Base-by-base conservation (phyloP, 2,113 vertebrate species). In the Elgaria multicarinata region DNA sequence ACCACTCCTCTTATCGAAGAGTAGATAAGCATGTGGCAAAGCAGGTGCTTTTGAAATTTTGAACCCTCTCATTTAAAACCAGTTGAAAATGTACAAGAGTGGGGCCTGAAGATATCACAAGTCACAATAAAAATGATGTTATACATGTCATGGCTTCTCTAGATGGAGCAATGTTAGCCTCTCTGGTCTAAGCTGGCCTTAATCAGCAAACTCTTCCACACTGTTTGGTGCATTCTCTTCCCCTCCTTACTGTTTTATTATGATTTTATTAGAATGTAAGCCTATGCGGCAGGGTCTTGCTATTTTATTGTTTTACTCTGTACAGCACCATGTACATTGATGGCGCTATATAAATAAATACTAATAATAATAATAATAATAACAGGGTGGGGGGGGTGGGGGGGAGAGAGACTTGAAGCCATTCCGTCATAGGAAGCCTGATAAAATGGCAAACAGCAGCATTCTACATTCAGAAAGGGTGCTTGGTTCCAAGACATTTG, bases 401-500 rank as follows among this genome's bases (percentile, higher is more conserved):
- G 31, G 77, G n/a, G n/a, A n/a, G n/a, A n/a, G n/a, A 46, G 55
- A 77, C 87, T 93, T 83, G n/a, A 88, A 89, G 76, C 90, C 53
- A 12, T n/a, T 90, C 91, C 93, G 88, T 86, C 0, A 0, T 39
- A 42, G 1, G 3, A 53, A 36, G 92, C 28, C 88, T 89, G 91
- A 93, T 95, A 95, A 95, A 93, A 92, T 85, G 89, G 2, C 64
- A 6, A n/a, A 26, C 50, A 80, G 14, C 42, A 77, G 39, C 2
- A 2, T 90, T 53, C 55, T 84, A 0, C 42, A 39, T 80, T 92
- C 67, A 89, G 90, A 92, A 90, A 71, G 39, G n/a, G 76, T 75
- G 33, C 1, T 93, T 91, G 92, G 92, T 78, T 95, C 86, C 72
- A 0, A 0, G 90, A 89, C 94, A 89, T 94, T 90, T 92, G 93